phyloP scores from a whole-genome alignment of 2,113 vertebrate species.

The Bettongia penicillata region DNA sequence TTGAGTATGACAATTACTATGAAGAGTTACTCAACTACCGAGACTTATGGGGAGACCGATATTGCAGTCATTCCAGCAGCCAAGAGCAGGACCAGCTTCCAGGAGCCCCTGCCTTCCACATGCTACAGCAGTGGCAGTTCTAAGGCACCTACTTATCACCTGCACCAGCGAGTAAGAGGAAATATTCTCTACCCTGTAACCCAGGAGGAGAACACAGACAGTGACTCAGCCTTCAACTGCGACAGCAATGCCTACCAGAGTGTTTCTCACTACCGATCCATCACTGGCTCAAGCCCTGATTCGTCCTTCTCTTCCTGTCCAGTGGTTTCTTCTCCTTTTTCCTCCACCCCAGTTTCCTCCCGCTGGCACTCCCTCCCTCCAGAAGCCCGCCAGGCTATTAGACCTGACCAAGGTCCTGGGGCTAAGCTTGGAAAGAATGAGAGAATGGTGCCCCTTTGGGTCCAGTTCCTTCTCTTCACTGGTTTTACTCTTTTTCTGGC shows the following conservation, averaged over 20 bases:
- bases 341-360: not conserved
- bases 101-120: too few relatives aligned
- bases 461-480: not conserved
- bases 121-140: too few relatives aligned
- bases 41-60: too few relatives aligned
- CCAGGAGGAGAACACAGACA: not conserved
- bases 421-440: not conserved
- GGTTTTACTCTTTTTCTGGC: not conserved
- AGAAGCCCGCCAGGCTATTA: not conserved
- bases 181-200: not conserved
- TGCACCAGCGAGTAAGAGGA: not conserved
- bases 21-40: too few relatives aligned
- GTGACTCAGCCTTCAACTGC: not conserved
- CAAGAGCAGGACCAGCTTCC: too few relatives aligned
- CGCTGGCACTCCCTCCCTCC: not conserved
- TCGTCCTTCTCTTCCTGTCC: not conserved
- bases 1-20: too few relatives aligned
- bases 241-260: conserved; percentile 30
- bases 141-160: too few relatives aligned
- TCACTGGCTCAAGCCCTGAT: not conserved
- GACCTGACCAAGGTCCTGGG: not conserved
- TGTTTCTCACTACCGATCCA: conserved; percentile 31
- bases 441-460: not conserved
- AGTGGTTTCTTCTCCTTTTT: not conserved
- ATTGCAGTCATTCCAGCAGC: too few relatives aligned